These are phyloP conservation scores for Papilio machaon DNA, from an alignment of 1,140 invertebrate genomes.

Conservation along the genomic window DNA sequence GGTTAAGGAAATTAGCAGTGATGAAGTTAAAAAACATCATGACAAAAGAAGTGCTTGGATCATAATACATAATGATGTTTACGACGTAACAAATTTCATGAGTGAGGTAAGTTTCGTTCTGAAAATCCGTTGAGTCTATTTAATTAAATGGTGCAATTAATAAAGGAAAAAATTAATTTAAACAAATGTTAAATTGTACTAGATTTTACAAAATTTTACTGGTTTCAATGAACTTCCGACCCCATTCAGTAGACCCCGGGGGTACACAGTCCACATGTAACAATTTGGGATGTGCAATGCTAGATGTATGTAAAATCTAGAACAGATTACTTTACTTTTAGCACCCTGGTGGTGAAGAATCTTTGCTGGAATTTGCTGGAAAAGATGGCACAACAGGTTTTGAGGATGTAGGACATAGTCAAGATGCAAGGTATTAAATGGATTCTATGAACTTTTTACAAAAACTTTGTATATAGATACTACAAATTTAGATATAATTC, in stretches of 20 bases:
- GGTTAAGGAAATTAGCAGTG: constrained; percentile 72
- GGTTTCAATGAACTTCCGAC: too few species aligned
- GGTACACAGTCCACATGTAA: neutral
- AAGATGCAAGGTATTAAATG: constrained; percentile 86
- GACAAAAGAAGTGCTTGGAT: constrained; percentile 82
- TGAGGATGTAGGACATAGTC: constrained; percentile 93
- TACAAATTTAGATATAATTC: too few species aligned
- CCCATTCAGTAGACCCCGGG: too few species aligned
- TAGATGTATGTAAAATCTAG: neutral
- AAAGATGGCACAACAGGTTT: constrained; percentile 90
- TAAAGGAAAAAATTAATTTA: neutral
- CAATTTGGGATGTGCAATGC: too few species aligned
- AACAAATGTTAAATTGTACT: neutral
- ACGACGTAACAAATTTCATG: constrained; percentile 85
- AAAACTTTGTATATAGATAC: too few species aligned
- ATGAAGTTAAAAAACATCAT: constrained; percentile 83
- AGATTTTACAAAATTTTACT: too few species aligned
- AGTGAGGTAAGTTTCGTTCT: constrained; percentile 81
- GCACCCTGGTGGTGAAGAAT: constrained; percentile 94
- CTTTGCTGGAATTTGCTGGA: constrained; percentile 90
- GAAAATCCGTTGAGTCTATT: neutral
- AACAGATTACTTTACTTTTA: constrained; percentile 50
- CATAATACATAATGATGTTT: constrained; percentile 85
- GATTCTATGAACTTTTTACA: neutral
- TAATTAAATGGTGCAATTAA: neutral